Base-by-base conservation (phyloP, 2,888 invertebrate genomes). In the Argyresthia goedartella region DNA sequence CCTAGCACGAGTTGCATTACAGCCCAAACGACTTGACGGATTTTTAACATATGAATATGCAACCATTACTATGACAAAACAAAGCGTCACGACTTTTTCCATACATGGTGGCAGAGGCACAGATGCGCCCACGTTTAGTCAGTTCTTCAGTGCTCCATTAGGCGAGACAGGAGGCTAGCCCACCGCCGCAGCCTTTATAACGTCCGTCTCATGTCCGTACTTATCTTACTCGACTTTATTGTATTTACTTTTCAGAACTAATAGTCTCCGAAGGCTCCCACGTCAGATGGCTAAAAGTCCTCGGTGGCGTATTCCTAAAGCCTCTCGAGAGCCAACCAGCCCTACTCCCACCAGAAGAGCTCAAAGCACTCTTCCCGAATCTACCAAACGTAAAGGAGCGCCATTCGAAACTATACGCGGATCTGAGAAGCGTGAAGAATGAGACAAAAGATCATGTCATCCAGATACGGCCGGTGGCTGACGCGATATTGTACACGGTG, bases 181-280 rank as follows among this genome's bases (percentile, higher is more conserved):
- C n/a, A n/a, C n/a, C n/a, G n/a, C n/a, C n/a, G n/a, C n/a, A n/a
- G n/a, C n/a, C n/a, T n/a, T n/a, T n/a, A n/a, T n/a, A n/a, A n/a
- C n/a, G n/a, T n/a, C n/a, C n/a, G n/a, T n/a, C n/a, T n/a, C n/a
- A n/a, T n/a, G n/a, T n/a, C n/a, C n/a, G n/a, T n/a, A n/a, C n/a
- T n/a, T n/a, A n/a, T n/a, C n/a, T n/a, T n/a, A n/a, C n/a, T n/a
- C n/a, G n/a, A n/a, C n/a, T n/a, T n/a, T n/a, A n/a, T n/a, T 25
- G 25, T 25, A 25, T 46, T 1, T 36, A 49, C 8, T 9, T 15
- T n/a, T 10, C 81, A 92, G 92, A 92, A 76, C 73, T 92, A 50
- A 91, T 92, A 65, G 93, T 96, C 67, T 95, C 97, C 11, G 97
- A 97, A 75, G 89, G 92, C 57, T 93, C 95, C 13, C 96, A 97